Evolutionary conservation across 2,113 vertebrate genomes (phyloP), one percentile per base, ranked within the genome.

Genomic region (Acanthisitta chloris): DNA sequence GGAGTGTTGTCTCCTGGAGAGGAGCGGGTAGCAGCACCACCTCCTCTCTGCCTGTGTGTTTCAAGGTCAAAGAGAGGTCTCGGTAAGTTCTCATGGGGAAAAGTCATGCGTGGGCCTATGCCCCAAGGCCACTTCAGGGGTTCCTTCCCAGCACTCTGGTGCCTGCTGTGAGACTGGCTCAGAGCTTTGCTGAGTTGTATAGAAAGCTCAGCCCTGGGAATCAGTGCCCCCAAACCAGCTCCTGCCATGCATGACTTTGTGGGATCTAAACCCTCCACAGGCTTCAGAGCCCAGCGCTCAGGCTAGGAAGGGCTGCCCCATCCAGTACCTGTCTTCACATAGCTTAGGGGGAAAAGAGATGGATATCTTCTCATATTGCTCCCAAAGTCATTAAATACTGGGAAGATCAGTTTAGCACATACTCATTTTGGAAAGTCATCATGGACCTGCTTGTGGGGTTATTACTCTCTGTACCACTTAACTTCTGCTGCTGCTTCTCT

Each of bases 281-380:
- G 9, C 25, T 83, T 54, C 73, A 54, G 20, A 66, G 10, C 34
- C 9, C 42, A 38, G 25, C 72, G 33, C 5, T 71, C 31, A 28
- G 24, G 55, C 15, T 62, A 14, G 49, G 69, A 61, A 69, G 57
- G 4, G 43, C 52, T 90, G 40, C 3, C 26, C 15, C 20, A 36
- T 21, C 55, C 61, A 54, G 28, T 33, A 51, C 2, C 17, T 62
- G 15, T 36, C 1, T 3, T 16, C 57, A 43, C 0, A 0, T 14
- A 51, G 31, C 45, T 76, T 12, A 43, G 54, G 15, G 43, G 26
- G 23, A 10, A 81, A 59, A 34, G 42, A 78, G 40, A 25, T 51
- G 43, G 19, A 20, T 40, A 16, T 12, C 58, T 87, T 67, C 55
- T 58, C 73, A 36, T 55, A 29, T 12, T 36, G 40, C 36, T 79